phyloP scores from a whole-genome alignment of 92 coral and sea anemone species.

The Epizoanthus rinbou region DNA sequence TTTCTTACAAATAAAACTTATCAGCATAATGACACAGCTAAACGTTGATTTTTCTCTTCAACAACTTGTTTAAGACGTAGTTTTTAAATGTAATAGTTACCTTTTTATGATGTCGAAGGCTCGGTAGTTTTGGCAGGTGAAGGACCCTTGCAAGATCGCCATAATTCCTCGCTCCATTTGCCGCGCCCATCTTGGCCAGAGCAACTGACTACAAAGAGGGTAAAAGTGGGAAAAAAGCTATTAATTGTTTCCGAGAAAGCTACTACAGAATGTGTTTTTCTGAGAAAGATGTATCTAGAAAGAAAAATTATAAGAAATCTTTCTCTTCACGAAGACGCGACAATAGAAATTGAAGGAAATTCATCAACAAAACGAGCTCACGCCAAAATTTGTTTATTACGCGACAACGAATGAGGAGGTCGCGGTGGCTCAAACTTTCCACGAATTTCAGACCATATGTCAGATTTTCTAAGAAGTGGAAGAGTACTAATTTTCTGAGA shows the following conservation, averaged over 20 bases:
- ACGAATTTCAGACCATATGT: constrained; percentile 10
- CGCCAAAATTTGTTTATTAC: not conserved
- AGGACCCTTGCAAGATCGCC: not conserved
- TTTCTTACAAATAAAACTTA: too few species aligned
- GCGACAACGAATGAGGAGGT: not conserved
- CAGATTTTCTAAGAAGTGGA: constrained; percentile 10
- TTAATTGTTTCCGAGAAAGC: not conserved
- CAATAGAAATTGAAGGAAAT: not conserved
- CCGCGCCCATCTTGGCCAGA: constrained; percentile 31
- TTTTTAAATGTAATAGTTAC: not conserved
- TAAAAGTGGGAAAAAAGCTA: too few species aligned
- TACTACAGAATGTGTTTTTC: not conserved
- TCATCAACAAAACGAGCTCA: not conserved
- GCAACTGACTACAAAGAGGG: not conserved
- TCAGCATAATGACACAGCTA: too few species aligned
- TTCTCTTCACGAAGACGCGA: not conserved
- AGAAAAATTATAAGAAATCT: not conserved
- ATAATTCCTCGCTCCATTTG: not conserved
- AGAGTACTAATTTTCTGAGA: not conserved
- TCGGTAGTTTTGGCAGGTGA: constrained; percentile 14
- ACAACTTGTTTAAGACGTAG: too few species aligned
- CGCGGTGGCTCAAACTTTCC: not conserved
- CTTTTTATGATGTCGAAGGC: not conserved
- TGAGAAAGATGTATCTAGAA: not conserved
- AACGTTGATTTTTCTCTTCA: too few species aligned